These are phyloP conservation scores for Arremon brunneinucha DNA, from an alignment of 2,797 vertebrate genomes.

Conservation along the genomic window DNA sequence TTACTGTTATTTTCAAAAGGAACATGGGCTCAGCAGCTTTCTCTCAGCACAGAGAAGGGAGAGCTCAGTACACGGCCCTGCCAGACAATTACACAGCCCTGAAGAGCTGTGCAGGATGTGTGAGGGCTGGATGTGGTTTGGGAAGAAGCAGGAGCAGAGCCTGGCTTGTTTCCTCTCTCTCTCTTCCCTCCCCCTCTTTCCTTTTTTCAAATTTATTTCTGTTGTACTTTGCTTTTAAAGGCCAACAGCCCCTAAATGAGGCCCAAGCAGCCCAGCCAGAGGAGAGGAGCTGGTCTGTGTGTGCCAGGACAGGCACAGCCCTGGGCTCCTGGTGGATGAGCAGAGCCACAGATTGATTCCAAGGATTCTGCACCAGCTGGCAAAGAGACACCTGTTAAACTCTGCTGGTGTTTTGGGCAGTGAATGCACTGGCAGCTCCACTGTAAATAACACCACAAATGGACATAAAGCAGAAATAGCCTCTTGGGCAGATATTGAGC, in stretches of 20 bases:
- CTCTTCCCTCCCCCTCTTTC: background rate
- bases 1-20: background rate
- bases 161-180: background rate
- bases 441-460: background rate
- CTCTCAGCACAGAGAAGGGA: background rate
- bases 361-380: background rate
- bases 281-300: background rate
- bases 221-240: background rate
- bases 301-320: background rate
- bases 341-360: background rate
- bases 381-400: background rate
- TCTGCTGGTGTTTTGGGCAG: background rate
- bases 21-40: constrained; percentile 12
- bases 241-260: background rate
- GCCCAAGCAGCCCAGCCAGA: background rate
- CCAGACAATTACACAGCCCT: background rate
- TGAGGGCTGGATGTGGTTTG: background rate
- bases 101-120: background rate
- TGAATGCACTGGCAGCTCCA: background rate
- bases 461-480: background rate
- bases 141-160: background rate
- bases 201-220: background rate
- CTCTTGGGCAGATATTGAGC: background rate
- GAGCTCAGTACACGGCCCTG: background rate
- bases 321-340: background rate